Conservation (phyloP, 2,113 vertebrate species). For the Peromyscus maniculatus region DNA sequence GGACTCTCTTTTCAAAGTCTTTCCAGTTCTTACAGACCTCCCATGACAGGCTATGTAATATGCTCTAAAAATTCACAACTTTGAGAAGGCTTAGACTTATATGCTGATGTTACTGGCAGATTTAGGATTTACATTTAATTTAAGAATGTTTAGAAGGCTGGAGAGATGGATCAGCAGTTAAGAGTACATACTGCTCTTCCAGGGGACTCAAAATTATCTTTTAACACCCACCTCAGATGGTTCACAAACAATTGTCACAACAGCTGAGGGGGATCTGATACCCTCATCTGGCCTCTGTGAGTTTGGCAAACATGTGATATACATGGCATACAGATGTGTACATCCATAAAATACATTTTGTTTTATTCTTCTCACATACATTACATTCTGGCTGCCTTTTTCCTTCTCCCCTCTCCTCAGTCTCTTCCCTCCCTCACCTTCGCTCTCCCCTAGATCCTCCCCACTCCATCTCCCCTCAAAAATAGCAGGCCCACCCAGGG, state of each 20-base stretch:
- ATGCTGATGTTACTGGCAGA: not conserved
- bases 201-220: not conserved
- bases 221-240: not conserved
- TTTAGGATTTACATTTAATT: not conserved
- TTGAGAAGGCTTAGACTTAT: conserved; percentile 24
- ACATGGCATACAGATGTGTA: not conserved
- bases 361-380: not conserved
- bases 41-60: not conserved
- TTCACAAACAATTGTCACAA: not conserved
- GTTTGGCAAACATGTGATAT: not conserved
- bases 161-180: not conserved
- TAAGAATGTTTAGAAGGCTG: not conserved
- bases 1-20: not conserved
- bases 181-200: not conserved
- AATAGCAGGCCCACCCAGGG: no score
- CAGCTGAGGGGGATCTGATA: not conserved
- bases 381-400: not conserved
- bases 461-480: not conserved
- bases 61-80: not conserved
- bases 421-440: no score
- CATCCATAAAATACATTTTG: no score
- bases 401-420: no score
- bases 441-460: no score
- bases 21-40: not conserved
- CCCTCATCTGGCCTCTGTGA: not conserved